A percentile compares a stretch with the other conserved stretches of the same genome.
Evolutionary conservation across 2,113 vertebrate species (phyloP).

Genomic region (Glareola pratincola): DNA sequence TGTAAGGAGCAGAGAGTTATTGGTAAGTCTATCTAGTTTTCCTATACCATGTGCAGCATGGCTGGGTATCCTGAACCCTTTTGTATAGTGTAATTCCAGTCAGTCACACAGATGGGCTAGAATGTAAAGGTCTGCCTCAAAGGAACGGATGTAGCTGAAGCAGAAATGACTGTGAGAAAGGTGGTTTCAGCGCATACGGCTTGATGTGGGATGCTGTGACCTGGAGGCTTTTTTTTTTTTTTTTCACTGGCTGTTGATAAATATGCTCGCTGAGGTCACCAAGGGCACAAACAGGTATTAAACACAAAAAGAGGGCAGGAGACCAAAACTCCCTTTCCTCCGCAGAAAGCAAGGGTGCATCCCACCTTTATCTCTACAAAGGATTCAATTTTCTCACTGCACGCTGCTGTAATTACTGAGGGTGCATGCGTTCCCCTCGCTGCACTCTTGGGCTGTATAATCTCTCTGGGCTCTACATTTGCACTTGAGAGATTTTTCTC

Average conservation of each 20-base stretch:
- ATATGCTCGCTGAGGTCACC: not conserved
- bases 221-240: not conserved
- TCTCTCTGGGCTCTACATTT: not conserved
- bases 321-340: not conserved
- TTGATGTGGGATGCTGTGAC: not conserved
- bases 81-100: not conserved
- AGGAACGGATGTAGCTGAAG: not conserved
- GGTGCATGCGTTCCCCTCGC: fast-evolving
- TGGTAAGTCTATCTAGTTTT: not conserved
- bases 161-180: not conserved
- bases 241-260: not conserved
- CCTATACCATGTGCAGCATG: fast-evolving
- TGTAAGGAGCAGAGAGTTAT: not conserved
- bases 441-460: not conserved
- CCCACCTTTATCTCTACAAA: not conserved
- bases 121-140: not conserved
- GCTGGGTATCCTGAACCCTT: not conserved
- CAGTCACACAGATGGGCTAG: not conserved
- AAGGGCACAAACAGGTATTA: not conserved
- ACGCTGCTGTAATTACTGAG: not conserved
- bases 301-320: not conserved
- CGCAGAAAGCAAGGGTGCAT: not conserved
- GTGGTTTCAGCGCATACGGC: not conserved
- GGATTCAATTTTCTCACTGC: not conserved
- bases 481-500: not conserved